These are phyloP conservation scores for Siniperca undulata DNA, from an alignment of 2,797 vertebrate genomes.

Conservation along the genomic window DNA sequence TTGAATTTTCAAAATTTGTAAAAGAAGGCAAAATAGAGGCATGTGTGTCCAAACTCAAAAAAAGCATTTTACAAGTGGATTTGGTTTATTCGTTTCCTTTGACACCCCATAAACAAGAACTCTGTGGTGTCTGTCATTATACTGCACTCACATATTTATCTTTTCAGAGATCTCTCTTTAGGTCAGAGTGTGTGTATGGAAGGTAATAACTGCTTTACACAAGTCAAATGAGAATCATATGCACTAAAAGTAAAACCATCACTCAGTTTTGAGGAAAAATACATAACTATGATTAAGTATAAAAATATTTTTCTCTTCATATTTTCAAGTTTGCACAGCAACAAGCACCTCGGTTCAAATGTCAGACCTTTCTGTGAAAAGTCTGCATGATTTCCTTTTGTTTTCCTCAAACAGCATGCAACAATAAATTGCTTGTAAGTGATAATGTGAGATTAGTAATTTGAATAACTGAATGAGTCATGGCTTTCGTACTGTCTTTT, in stretches of 20 bases:
- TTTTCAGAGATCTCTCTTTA: constrained; percentile 33
- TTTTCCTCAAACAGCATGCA: neutral
- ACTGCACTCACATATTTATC: constrained; percentile 35
- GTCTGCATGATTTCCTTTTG: neutral
- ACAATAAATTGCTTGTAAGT: constrained; percentile 2
- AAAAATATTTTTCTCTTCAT: neutral
- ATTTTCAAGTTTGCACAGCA: neutral
- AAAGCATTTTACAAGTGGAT: constrained; percentile 57
- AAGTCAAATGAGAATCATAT: constrained; percentile 65
- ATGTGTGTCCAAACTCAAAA: constrained; percentile 44
- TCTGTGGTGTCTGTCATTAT: constrained; percentile 70
- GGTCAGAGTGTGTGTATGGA: constrained; percentile 37
- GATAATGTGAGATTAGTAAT: neutral
- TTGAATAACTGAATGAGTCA: constrained; percentile 6
- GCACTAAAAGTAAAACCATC: constrained; percentile 39
- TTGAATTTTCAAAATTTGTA: constrained; percentile 51
- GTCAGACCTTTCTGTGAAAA: neutral
- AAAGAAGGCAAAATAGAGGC: constrained; percentile 25
- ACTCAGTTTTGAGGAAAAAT: constrained; percentile 33
- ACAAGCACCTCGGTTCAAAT: neutral
- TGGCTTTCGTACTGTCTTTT: constrained; percentile 12
- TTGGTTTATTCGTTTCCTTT: constrained; percentile 61
- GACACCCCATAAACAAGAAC: constrained; percentile 66
- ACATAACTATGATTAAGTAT: constrained; percentile 28
- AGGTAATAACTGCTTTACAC: constrained; percentile 62